These are phyloP conservation scores for Scaptomyza caliginosa DNA, from an alignment of 2,888 invertebrate genomes.

Conservation along the genomic window DNA sequence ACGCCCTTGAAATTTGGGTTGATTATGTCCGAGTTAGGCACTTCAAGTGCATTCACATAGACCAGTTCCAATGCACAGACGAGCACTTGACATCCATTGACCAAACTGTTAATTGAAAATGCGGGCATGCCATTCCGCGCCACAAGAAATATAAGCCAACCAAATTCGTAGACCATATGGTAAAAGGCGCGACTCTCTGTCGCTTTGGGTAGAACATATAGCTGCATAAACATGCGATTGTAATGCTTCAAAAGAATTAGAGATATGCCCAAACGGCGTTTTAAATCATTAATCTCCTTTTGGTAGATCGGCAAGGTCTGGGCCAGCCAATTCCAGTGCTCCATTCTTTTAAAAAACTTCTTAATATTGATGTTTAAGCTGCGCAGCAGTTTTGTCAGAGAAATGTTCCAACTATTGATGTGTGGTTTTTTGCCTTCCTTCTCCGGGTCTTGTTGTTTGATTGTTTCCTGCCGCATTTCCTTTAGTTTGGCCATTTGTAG, in stretches of 20 bases:
- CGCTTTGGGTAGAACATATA: constrained; percentile 41
- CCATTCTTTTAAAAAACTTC: constrained; percentile 49
- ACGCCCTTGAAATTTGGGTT: constrained; percentile 46
- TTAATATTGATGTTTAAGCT: constrained; percentile 50
- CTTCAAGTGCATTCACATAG: constrained; percentile 60
- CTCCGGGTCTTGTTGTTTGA: background rate
- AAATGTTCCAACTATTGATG: constrained; percentile 58
- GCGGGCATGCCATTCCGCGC: constrained; percentile 58
- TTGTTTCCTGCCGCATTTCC: constrained; percentile 26
- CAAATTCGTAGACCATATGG: constrained; percentile 57
- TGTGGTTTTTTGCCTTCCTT: constrained; percentile 17
- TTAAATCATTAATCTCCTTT: constrained; percentile 42
- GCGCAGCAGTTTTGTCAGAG: constrained; percentile 52
- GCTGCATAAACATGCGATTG: constrained; percentile 46
- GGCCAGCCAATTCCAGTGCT: constrained; percentile 58
- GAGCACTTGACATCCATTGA: constrained; percentile 56
- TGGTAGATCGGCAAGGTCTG: constrained; percentile 38
- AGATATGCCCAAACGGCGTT: constrained; percentile 43
- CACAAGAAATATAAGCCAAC: constrained; percentile 62
- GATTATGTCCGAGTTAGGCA: constrained; percentile 41
- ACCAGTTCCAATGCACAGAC: constrained; percentile 61
- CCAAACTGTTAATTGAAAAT: constrained; percentile 35
- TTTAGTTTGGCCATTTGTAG: constrained; percentile 52
- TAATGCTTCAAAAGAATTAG: constrained; percentile 47
- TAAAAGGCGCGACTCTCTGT: constrained; percentile 37